A percentile compares a stretch with the other conserved stretches of the same genome.
These are phyloP conservation scores for Myopa tessellatipennis DNA, from an alignment of 2,888 invertebrate genomes.

Conservation along the genomic window DNA sequence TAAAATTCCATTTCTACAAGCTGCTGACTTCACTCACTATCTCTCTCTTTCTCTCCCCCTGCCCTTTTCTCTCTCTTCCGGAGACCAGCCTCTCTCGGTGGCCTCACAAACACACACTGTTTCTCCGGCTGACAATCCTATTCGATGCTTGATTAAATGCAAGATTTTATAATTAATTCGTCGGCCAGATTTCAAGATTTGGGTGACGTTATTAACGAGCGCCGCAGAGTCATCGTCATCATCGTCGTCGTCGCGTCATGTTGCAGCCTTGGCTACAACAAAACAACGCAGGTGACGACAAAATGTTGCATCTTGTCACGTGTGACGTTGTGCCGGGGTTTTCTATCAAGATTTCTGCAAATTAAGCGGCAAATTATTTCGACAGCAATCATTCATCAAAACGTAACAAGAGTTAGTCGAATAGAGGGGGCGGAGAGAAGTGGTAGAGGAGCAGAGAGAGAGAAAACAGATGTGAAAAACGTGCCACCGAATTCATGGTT, in stretches of 20 bases:
- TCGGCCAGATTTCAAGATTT: slow-evolving; percentile 36
- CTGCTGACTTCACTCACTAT: not conserved
- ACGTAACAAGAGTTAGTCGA: not conserved
- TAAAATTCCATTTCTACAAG: too few species aligned
- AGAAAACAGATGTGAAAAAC: not conserved
- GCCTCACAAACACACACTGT: too few species aligned
- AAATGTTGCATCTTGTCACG: slow-evolving; percentile 28
- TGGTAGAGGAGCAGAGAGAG: not conserved
- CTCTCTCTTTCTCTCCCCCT: not conserved
- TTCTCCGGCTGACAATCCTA: too few species aligned
- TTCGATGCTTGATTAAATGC: slow-evolving; percentile 34
- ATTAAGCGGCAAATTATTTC: slow-evolving; percentile 43
- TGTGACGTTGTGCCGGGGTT: not conserved
- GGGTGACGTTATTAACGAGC: slow-evolving; percentile 23
- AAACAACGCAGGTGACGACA: not conserved
- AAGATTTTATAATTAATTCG: slow-evolving; percentile 43
- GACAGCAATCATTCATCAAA: slow-evolving; percentile 38
- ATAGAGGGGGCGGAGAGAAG: not conserved
- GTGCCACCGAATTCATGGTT: not conserved
- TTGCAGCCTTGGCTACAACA: not conserved
- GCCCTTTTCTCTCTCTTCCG: not conserved
- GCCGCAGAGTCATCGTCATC: not conserved
- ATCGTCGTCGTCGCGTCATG: not conserved
- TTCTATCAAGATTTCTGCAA: slow-evolving; percentile 11
- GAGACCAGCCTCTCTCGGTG: not conserved